Evolutionary conservation across 1,140 invertebrate genomes (phyloP), one percentile per base, ranked within the genome.

Genomic region (Zaprionus davidi): DNA sequence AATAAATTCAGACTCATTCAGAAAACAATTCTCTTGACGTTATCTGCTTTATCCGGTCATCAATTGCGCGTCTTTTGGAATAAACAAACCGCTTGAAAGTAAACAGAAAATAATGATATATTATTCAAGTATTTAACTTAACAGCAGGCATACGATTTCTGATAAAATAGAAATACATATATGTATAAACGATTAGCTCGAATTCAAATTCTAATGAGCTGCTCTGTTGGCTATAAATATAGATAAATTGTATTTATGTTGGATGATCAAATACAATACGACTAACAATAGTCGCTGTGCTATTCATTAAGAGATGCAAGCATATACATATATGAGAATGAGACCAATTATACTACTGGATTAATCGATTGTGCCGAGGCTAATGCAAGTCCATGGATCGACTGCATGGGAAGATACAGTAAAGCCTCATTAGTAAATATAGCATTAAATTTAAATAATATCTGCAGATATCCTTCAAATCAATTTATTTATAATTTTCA

Each of bases 81-180:
- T 76, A 70, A 77, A 83, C 63, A 63, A 38, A 44, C 31, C 62
- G 26, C 38, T 38, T 51, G 3, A 53, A 13, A 55, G 38, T 17
- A 74, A 51, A 66, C 60, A 82, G 68, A 63, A 59, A 38, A 51
- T 46, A 41, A 65, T 76, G 73, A 71, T 72, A 55, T 71, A 41
- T 46, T 71, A 71, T 71, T n/a, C 20, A 49, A 46, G 26, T 73
- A 34, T 73, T 31, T 67, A 59, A 68, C 15, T 67, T 12, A 72
- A 67, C 49, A 73, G 31, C 70, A 77, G 70, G 63, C 51, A 22
- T 17, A 72, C 44, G 59, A 59, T 59, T 71, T 46, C 34, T 34
- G 26, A 1, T 22, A 59, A 71, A 71, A 44, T 44, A 44, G 15
- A 17, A 15, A 15, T 41, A 63, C n/a, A n/a, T 20, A 1, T 22